Evolutionary conservation across 2,113 vertebrate genomes (phyloP), one percentile per base, ranked within the genome.

Genomic region (Apus apus): DNA sequence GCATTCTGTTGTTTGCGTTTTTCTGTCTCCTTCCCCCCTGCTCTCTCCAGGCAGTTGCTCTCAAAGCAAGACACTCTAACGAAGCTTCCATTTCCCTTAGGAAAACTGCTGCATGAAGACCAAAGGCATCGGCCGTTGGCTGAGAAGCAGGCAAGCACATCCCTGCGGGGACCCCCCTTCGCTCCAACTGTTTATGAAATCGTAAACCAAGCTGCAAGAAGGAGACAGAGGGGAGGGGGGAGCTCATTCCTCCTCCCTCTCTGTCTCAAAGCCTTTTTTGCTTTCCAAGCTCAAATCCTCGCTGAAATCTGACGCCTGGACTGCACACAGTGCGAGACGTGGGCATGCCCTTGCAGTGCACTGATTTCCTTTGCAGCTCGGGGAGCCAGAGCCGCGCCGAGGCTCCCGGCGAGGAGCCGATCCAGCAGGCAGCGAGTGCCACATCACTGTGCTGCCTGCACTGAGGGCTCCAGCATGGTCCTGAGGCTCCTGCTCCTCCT

Each of bases 361-460:
- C 85, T 25, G 70, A 67, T 90, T 95, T 89, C 97, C 97, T 87
- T 95, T 11, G 88, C 92, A 85, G 89, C 68, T 89, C 14, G 51
- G 62, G 94, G 46, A 95, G 96, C 50, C 84, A 77, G 78, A 95
- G 88, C 76, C 4, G 70, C 21, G 56, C 81, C 15, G 90, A 90
- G 65, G 61, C 88, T 92, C 74, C 51, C 8, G 66, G 66, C 15
- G 56, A 95, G 83, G 58, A 95, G 50, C 30, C 4, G 16, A 76
- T 94, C 30, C 93, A 66, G 4, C 94, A 48, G 62, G 68, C 74
- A 84, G 94, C 61, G 40, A 95, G 94, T 98, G 99, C 99, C 99
- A 99, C 98, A 99, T 99, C 98, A 97, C 97, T 79, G 93, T 15
- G 82, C 86, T 89, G 89, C 73, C 67, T 46, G 82, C 21, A 40